Base-by-base conservation (phyloP, 1,140 invertebrate genomes). In the Drosophila azteca region DNA sequence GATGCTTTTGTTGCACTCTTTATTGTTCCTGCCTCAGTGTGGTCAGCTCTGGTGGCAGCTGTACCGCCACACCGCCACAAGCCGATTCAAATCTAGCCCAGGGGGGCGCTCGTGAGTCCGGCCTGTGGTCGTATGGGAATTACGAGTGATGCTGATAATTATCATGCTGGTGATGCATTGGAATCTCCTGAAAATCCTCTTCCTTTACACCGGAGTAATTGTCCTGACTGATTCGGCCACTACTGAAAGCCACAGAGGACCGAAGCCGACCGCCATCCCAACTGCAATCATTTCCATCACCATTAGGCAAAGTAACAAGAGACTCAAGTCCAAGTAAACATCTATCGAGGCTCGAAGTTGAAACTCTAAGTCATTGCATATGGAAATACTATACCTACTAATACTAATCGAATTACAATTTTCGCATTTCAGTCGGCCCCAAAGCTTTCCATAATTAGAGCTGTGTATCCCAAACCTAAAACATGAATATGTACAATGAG, bases 141-240 rank as follows among this genome's bases (percentile, higher is more conserved):
- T 49, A 22, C 29, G 50, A 54, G 52, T 52, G 53, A 66, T 57
- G 57, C 59, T 54, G 66, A 71, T 77, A 76, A 80, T 81, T 80
- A 80, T 59, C 50, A 26, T 43, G 45, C 71, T 61, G 60, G 59
- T 57, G 52, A 73, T 55, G 53, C 59, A 79, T 79, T 60, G 70
- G 43, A 69, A 59, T 79, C 61, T 62, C 57, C 26, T 44, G 31
- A 65, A 22, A 11, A 39, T 35, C 24, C 24, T 5, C 2, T 52
- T 45, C 48, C 57, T 50, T 55, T 49, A 2, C 15, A 43, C 73
- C 54, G 31, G 50, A 59, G 59, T 64, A 79, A 75, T 79, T 53
- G 70, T 64, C 51, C 77, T 65, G 57, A 80, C 77, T 80, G 77
- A 80, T 65, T 31, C 52, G 66, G 43, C 59, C 61, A 81, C 60